Conservation (phyloP, 2,113 vertebrate genomes). For the Hystrix cristata region DNA sequence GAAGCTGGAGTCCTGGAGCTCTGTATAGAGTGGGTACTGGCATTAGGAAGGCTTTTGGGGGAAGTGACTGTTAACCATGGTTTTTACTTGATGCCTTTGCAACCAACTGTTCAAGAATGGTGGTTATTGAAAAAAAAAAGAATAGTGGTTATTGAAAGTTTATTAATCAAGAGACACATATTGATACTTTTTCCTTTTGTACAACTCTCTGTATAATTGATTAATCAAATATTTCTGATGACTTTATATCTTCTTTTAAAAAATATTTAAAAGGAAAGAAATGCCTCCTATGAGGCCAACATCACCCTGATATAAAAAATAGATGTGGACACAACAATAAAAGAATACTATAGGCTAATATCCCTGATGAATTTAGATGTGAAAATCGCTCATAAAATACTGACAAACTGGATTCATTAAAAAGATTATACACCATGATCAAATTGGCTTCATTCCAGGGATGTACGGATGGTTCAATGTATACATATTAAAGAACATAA, state of each 20-base stretch:
- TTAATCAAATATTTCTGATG: slow-evolving; percentile 41
- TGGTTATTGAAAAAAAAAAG: background rate
- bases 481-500: background rate
- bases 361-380: background rate
- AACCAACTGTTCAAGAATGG: background rate
- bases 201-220: background rate
- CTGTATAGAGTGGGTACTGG: accelerated
- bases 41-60: background rate
- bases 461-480: background rate
- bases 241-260: slow-evolving; percentile 44
- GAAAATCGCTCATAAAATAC: background rate
- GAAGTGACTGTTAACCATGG: slow-evolving; percentile 9
- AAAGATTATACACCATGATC: background rate
- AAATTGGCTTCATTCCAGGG: background rate
- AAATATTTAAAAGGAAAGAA: background rate
- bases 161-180: background rate
- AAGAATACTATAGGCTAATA: background rate
- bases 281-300: background rate
- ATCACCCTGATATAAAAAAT: background rate
- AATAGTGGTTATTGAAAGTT: background rate
- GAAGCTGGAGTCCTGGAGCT: background rate
- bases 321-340: background rate
- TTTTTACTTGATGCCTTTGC: slow-evolving; percentile 39
- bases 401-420: background rate
- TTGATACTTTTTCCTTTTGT: background rate